Evolutionary conservation across 1,140 invertebrate species (phyloP).

Genomic region (Drosophila sp.): DNA sequence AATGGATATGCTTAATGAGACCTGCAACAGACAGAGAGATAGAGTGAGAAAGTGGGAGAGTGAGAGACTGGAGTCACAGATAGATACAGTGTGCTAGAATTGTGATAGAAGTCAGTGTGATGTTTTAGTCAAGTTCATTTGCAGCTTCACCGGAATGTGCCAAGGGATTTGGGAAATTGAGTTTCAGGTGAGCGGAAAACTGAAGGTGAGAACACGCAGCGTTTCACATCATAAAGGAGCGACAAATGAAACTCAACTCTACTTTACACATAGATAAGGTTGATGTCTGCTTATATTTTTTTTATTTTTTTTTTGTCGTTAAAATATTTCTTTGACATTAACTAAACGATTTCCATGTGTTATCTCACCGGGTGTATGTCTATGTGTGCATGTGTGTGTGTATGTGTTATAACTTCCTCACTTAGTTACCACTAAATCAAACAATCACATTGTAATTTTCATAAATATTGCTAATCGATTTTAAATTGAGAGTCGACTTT

Average conservation of each 20-base stretch:
- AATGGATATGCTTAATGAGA: constrained; percentile 99
- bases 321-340: constrained; percentile 19
- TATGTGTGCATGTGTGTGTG: background rate
- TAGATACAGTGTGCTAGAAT: background rate
- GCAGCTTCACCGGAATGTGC: constrained; percentile 39
- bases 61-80: constrained; percentile 9
- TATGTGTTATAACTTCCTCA: background rate
- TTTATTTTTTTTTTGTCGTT: constrained; percentile 27
- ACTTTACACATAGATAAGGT: too few species aligned
- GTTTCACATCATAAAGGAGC: constrained; percentile 50
- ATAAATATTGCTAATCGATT: background rate
- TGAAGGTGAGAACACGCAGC: constrained; percentile 24
- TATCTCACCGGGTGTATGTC: too few species aligned
- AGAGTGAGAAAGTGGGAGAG: background rate
- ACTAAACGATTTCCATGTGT: constrained; percentile 15
- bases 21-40: constrained; percentile 85
- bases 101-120: constrained; percentile 22
- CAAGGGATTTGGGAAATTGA: constrained; percentile 64
- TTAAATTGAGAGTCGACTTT: background rate
- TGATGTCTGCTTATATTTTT: constrained; percentile 51
- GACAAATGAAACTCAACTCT: constrained; percentile 52
- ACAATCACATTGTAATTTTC: background rate
- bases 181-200: constrained; percentile 65
- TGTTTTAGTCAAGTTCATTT: constrained; percentile 57
- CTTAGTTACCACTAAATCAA: background rate